These are phyloP conservation scores for Epinephelus lanceolatus DNA, from an alignment of 2,113 vertebrate species.

Conservation along the genomic window DNA sequence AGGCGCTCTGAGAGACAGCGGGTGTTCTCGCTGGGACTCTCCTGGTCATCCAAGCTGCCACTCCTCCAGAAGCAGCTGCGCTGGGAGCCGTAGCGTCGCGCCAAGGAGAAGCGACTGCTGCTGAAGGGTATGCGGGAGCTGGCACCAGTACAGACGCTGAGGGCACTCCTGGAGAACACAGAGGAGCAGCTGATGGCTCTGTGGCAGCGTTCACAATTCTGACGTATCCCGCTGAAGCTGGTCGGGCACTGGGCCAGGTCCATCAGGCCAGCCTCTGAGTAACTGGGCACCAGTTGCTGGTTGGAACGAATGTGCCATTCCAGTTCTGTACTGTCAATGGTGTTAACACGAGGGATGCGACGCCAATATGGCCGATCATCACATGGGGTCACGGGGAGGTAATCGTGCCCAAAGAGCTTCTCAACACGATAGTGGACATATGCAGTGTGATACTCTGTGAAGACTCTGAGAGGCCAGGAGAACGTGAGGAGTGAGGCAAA, in stretches of 20 bases:
- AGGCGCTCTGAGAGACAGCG: conserved; percentile 90
- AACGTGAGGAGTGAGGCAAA: conserved; percentile 92
- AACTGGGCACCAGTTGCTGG: conserved; percentile 97
- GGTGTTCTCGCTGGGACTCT: conserved; percentile 93
- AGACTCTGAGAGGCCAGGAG: conserved; percentile 95
- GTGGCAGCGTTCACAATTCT: conserved; percentile 95
- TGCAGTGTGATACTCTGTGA: conserved; percentile 93
- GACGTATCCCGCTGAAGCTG: conserved; percentile 86
- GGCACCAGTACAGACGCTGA: conserved; percentile 92
- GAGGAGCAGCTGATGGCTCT: conserved; percentile 96
- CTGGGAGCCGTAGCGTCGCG: conserved; percentile 91
- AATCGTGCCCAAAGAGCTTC: conserved; percentile 96
- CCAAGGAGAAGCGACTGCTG: conserved; percentile 92
- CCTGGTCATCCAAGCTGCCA: conserved; percentile 90
- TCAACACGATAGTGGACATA: conserved; percentile 96
- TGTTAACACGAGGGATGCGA: conserved; percentile 95
- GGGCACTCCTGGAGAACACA: conserved; percentile 95
- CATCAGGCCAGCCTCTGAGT: conserved; percentile 96
- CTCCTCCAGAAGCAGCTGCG: conserved; percentile 93
- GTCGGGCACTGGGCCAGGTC: conserved; percentile 91
- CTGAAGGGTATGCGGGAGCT: conserved; percentile 92
- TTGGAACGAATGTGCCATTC: conserved; percentile 99
- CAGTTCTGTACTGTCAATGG: conserved; percentile 95
- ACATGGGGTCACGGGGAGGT: conserved; percentile 89
- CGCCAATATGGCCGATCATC: conserved; percentile 92